Evolutionary conservation across 2,113 vertebrate species (phyloP), one percentile per base, ranked within the genome.

Genomic region (Heterocephalus glaber): DNA sequence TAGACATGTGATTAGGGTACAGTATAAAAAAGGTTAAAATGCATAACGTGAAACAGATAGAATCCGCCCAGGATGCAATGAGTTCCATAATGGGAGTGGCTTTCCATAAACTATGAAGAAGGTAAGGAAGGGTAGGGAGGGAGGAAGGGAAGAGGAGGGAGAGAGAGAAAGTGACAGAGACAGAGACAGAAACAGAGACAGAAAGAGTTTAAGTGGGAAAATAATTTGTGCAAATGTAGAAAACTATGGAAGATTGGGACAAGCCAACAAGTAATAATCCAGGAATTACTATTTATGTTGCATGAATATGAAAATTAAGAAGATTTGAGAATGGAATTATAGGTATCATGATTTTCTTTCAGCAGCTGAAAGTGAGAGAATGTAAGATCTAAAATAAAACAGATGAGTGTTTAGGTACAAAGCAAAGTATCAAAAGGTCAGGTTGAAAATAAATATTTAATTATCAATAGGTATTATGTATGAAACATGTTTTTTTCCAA

Each of bases 221-320:
- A 72, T 60, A 65, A 70, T 3, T 49, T 30, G 20, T n/a, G 10
- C 6, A 72, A 79, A 85, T 6, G 7, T 47, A 76, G 7, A 63
- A 80, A 94, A 54, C 11, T 56, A 38, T 44, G 16, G 5, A 82
- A 58, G 17, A 35, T 70, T 10, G 84, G 7, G 41, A 68, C 5
- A 52, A 49, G 2, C 63, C 41, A 58, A 90, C 5, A 56, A 77
- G 2, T 2, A 38, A 61, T 41, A 58, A 74, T 49, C 14, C 28
- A 86, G 4, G 30, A 65, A 54, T 89, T 72, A 41, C 38, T 90
- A 83, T 85, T 90, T 70, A 44, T 16, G 65, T 91, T 20, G 30
- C 47, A 56, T 41, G 10, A 61, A 61, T 49, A 12, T 14, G 13
- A 30, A 76, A 88, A 84, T 90, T 33, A 49, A 63, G 58, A 92